Evolutionary conservation across 2,797 vertebrate species (phyloP), one percentile per base, ranked within the genome.

Genomic region (Micrastur ruficollis): DNA sequence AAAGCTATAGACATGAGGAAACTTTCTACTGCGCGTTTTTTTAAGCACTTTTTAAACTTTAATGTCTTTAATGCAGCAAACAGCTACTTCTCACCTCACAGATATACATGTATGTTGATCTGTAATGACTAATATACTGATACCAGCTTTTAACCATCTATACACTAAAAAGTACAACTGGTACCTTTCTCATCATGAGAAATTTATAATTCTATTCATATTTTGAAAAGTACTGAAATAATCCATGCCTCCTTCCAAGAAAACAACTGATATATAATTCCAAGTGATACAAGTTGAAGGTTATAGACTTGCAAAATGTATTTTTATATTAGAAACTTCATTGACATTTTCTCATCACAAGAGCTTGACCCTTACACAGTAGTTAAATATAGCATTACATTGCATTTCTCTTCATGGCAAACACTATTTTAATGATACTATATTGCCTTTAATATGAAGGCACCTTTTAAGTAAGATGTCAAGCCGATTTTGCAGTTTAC

Each of bases 291-390:
- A 42, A 36, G 34, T 9, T 34, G 40, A 82, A 86, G 26, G 22
- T 53, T 88, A 61, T 0, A 89, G 53, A 68, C 55, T 59, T 82
- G 44, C 31, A 89, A 87, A 89, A 80, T 12, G 16, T 5, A 73
- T 40, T 84, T 90, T 58, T 75, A 14, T 29, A 75, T 50, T 59
- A 75, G 56, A 90, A 95, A 88, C 23, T 71, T 76, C 15, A 82
- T 20, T 91, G 61, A 63, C n/a, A 81, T 90, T 73, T 85, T 93
- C 65, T 83, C 61, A 91, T 86, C 75, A 42, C 44, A 87, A 80
- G 50, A 80, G 63, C 49, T 56, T 52, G 72, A n/a, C 32, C 86
- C 14, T 71, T 74, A 82, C 18, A 32, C 61, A 86, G 52, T 15
- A 81, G 49, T 89, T 84, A 83, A 92, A 73, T 56, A 59, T 8